phyloP scores from a whole-genome alignment of 1,140 invertebrate genomes.

The Drusus annulatus region DNA sequence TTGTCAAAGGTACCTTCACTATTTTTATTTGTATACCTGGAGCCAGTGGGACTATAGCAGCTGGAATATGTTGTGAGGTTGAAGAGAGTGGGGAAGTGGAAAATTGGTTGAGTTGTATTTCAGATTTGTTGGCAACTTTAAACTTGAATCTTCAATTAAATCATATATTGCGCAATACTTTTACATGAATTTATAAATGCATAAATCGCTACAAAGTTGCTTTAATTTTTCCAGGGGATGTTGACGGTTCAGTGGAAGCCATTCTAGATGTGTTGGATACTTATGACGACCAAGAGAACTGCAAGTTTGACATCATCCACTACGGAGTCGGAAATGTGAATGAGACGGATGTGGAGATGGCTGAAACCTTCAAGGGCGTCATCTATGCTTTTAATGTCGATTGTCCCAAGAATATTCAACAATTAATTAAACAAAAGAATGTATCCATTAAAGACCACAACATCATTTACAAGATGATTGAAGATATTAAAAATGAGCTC shows the following conservation, averaged over 20 bases:
- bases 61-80: too few species aligned
- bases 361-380: constrained; percentile 85
- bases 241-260: constrained; percentile 93
- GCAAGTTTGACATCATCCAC: constrained; percentile 89
- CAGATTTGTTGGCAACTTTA: too few species aligned
- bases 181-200: too few species aligned
- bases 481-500: constrained; percentile 89
- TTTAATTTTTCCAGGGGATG: constrained; percentile 74
- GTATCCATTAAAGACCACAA: constrained; percentile 82
- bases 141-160: too few species aligned
- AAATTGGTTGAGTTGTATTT: too few species aligned
- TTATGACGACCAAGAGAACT: constrained; percentile 83
- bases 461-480: constrained; percentile 93
- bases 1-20: constrained; percentile 70
- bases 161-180: too few species aligned
- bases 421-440: constrained; percentile 70
- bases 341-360: constrained; percentile 89
- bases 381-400: constrained; percentile 91
- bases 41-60: too few species aligned
- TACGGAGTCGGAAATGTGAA: constrained; percentile 91
- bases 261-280: constrained; percentile 93
- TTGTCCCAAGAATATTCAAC: constrained; percentile 65
- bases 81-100: too few species aligned
- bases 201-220: too few species aligned
- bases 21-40: too few species aligned